phyloP scores from a whole-genome alignment of 2,888 invertebrate species.

The Acanthosoma haemorrhoidale region DNA sequence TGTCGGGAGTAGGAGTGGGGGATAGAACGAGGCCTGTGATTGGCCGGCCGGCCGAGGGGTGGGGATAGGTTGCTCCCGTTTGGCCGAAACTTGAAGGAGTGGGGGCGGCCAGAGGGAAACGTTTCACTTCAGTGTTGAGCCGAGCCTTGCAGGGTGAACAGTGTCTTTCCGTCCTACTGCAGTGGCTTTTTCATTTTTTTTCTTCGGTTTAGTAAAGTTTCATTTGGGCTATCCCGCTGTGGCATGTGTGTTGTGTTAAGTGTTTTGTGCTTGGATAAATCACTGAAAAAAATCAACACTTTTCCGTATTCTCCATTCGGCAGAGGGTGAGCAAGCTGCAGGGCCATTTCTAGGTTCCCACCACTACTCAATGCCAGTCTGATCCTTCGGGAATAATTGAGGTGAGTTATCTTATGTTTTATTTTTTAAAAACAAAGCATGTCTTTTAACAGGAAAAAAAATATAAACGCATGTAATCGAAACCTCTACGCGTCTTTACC shows the following conservation, averaged over 20 bases:
- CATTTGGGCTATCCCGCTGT: background rate
- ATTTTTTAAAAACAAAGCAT: background rate
- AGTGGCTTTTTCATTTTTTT: background rate
- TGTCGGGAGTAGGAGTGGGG: background rate
- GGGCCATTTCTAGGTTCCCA: no score
- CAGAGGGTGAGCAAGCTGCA: background rate
- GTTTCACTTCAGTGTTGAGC: conserved; percentile 6
- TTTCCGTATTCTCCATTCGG: no score
- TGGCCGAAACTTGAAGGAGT: conserved; percentile 7
- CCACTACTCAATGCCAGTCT: conserved; percentile 19
- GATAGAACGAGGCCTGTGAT: background rate
- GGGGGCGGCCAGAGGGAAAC: conserved; percentile 15
- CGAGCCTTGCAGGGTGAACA: background rate
- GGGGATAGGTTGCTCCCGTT: conserved; percentile 9
- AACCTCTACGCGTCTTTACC: no score
- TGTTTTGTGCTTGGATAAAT: conserved; percentile 19
- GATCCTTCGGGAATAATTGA: background rate
- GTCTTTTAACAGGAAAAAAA: no score
- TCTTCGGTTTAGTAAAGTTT: background rate
- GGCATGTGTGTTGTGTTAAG: conserved; percentile 2
- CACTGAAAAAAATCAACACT: no score
- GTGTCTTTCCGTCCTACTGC: background rate
- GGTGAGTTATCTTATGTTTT: conserved; percentile 8
- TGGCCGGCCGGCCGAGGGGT: background rate
- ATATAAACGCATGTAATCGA: no score